Base-by-base conservation (phyloP, 2,797 vertebrate species). In the Loris lydekkerianus region DNA sequence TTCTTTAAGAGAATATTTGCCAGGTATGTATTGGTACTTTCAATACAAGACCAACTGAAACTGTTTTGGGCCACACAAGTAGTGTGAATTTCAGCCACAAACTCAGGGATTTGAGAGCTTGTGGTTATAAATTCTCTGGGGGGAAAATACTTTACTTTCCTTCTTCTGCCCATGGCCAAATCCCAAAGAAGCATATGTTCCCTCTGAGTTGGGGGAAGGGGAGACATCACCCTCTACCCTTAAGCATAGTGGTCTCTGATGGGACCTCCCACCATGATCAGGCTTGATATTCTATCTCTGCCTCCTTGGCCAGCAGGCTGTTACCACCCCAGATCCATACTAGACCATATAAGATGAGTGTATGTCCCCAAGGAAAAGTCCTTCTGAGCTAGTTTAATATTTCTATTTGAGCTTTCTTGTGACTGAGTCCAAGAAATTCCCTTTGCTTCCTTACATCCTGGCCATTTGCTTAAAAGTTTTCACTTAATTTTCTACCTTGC, bases 1-100 rank as follows among this genome's bases (percentile, higher is more conserved):
- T 72, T 92, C 37, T 93, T 95, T 83, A 56, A 86, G 21, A 95
- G 46, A 91, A 23, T 83, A 88, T 87, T 96, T 97, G 82, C 84
- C 65, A 91, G 82, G 65, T 93, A 0, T 78, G 82, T 91, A 31
- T 73, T 5, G 40, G 72, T 46, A 83, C 56, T 93, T 83, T 78
- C 85, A 95, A 21, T 95, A 29, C 73, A 93, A 95, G 80, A 96
- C 63, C 91, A 94, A 72, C 80, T 93, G 69, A 95, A 96, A 95
- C 86, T 82, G 37, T 96, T 97, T 96, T 69, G 89, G 87, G 69
- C 92, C 94, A 72, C 77, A 96, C 92, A 95, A 60, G 89, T 95
- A 94, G 93, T 93, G 43, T 95, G 90, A 97, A 96, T 96, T 90
- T 90, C 34, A 96, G 43, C 95, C 86, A 85, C 84, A 96, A 92